phyloP scores from a whole-genome alignment of 2,113 vertebrate species.

The Sceloporus tristichus region DNA sequence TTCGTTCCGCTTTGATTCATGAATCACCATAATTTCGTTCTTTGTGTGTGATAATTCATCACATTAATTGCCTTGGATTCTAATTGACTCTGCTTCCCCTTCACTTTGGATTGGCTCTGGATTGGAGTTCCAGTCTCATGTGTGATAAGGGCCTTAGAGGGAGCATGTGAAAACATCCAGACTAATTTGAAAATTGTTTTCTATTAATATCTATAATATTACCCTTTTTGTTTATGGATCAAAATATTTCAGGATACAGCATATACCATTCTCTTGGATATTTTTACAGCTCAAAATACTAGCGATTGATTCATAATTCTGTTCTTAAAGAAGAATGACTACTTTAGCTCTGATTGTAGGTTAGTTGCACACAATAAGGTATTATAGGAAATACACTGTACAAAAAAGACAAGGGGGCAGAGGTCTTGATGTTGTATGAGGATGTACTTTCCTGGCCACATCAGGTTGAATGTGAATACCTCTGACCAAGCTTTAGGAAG shows the following conservation, averaged over 20 bases:
- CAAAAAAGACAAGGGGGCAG: background rate
- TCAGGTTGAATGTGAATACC: background rate
- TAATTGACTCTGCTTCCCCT: too few species aligned
- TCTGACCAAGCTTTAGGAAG: background rate
- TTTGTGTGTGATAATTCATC: too few species aligned
- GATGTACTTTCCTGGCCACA: background rate
- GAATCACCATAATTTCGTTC: too few species aligned
- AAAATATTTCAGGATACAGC: constrained; percentile 48
- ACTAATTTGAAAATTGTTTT: background rate
- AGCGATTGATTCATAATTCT: background rate
- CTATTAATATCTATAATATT: constrained; percentile 39
- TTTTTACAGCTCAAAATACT: constrained; percentile 12
- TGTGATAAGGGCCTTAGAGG: constrained; percentile 8
- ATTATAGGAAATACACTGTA: background rate
- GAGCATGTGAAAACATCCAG: constrained; percentile 48
- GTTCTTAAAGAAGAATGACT: background rate
- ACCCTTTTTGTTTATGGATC: constrained; percentile 40
- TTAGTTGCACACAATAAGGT: background rate
- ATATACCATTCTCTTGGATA: constrained; percentile 6
- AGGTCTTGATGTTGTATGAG: background rate
- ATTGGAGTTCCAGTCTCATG: too few species aligned
- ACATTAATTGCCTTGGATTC: too few species aligned
- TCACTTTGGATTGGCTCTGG: too few species aligned
- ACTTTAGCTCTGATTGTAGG: background rate
- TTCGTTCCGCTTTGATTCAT: too few species aligned